phyloP scores from a whole-genome alignment of 2,113 vertebrate genomes.

The Upupa epops region DNA sequence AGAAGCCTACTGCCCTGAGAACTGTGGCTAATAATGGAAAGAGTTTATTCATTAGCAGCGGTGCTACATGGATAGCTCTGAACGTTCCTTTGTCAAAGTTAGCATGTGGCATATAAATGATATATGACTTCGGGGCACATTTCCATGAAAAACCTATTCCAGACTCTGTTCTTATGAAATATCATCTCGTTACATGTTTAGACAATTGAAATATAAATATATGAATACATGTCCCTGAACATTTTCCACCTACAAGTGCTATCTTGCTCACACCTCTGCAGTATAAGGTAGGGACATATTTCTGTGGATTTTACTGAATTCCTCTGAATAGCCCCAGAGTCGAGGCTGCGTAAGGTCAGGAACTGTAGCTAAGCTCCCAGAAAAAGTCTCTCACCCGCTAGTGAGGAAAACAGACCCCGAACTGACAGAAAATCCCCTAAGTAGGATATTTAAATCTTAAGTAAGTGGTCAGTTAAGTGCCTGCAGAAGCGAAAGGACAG shows the following conservation, averaged over 20 bases:
- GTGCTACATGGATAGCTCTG: neutral
- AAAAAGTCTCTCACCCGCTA: constrained; percentile 18
- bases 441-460: constrained; percentile 78
- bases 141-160: neutral
- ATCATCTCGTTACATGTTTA: neutral
- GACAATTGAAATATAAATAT: constrained; percentile 4
- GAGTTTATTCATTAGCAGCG: neutral
- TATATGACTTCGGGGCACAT: neutral
- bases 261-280: neutral
- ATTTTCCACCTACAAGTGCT: neutral
- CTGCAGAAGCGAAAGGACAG: constrained; percentile 74
- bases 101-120: constrained; percentile 35
- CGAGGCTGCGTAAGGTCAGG: neutral
- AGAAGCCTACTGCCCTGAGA: neutral
- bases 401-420: constrained; percentile 38
- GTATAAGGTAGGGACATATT: neutral
- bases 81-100: neutral
- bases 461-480: constrained; percentile 80
- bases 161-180: neutral
- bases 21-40: neutral
- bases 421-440: constrained; percentile 71
- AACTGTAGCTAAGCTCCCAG: neutral
- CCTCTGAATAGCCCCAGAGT: neutral
- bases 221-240: neutral
- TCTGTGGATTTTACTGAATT: neutral